These are phyloP conservation scores for Euplagia quadripunctaria DNA, from an alignment of 2,888 invertebrate genomes.

Conservation along the genomic window DNA sequence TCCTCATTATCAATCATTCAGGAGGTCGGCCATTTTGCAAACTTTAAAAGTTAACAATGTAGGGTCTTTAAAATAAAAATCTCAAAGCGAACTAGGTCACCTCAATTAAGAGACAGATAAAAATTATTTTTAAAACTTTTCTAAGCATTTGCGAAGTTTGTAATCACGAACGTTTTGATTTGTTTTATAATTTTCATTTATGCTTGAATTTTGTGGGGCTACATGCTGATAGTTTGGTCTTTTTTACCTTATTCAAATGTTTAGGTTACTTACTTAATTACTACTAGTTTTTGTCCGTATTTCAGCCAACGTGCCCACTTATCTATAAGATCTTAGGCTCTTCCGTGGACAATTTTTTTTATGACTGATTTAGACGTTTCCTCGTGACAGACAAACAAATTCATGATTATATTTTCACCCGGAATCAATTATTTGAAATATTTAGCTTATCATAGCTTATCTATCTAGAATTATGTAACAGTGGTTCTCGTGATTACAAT, in stretches of 20 bases:
- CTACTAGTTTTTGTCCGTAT: not conserved
- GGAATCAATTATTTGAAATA: not conserved
- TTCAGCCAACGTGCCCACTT: not conserved
- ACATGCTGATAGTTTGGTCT: not conserved
- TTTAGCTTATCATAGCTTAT: not conserved
- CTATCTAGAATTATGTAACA: not conserved
- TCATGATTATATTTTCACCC: too few species aligned
- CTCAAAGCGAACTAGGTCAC: conserved; percentile 43
- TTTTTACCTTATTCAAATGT: not conserved
- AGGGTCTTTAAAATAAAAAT: conserved; percentile 40
- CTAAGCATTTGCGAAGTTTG: conserved; percentile 40
- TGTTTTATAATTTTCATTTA: conserved; percentile 19
- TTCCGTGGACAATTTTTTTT: not conserved
- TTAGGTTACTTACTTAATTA: not conserved
- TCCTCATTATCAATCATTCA: conserved; percentile 51
- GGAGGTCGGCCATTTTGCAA: conserved; percentile 35
- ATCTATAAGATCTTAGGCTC: not conserved
- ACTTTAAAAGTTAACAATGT: conserved; percentile 37
- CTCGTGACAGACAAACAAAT: not conserved
- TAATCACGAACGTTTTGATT: conserved; percentile 42
- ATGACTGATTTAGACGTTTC: not conserved
- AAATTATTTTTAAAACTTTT: conserved; percentile 34
- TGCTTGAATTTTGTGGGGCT: not conserved
- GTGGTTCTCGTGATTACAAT: too few species aligned
- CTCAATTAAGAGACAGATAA: conserved; percentile 40